These are phyloP conservation scores for Acronicta psi DNA, from an alignment of 2,888 invertebrate species.

Conservation along the genomic window DNA sequence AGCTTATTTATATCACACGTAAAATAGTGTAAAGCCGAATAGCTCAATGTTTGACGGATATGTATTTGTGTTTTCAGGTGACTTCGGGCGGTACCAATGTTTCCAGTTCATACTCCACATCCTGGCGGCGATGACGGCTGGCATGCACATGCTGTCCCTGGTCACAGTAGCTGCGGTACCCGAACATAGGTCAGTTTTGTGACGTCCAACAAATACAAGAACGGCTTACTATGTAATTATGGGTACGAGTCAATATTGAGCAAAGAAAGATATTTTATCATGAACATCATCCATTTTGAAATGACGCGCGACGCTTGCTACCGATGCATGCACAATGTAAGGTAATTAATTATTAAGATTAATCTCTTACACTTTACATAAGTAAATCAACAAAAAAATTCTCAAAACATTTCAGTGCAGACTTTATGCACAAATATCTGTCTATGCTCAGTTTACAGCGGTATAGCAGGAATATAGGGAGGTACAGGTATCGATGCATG, in stretches of 20 bases:
- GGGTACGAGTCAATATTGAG: constrained; percentile 15
- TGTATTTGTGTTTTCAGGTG: constrained; percentile 88
- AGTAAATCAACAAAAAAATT: constrained; percentile 3
- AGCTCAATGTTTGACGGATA: constrained; percentile 13
- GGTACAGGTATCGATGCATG: constrained; percentile 52
- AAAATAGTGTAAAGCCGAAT: constrained; percentile 6
- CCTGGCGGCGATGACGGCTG: constrained; percentile 93
- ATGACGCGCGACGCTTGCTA: no score
- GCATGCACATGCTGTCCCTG: constrained; percentile 94
- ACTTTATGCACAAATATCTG: constrained; percentile 25
- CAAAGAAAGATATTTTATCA: constrained; percentile 41
- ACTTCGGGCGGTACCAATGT: constrained; percentile 94
- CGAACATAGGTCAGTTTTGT: constrained; percentile 88
- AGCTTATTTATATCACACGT: constrained; percentile 15
- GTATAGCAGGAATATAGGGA: constrained; percentile 10
- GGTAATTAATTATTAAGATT: constrained; percentile 1
- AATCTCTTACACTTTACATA: constrained; percentile 7
- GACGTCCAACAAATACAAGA: constrained; percentile 25
- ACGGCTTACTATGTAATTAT: constrained; percentile 6
- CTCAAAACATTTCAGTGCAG: neutral
- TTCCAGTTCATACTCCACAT: constrained; percentile 94
- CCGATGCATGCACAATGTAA: constrained; percentile 8
- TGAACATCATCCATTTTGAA: no score
- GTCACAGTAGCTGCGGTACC: constrained; percentile 95
- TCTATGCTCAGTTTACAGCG: constrained; percentile 16